Evolutionary conservation across 2,888 invertebrate species (phyloP), one percentile per base, ranked within the genome.

Genomic region (Calameuta pallipes): DNA sequence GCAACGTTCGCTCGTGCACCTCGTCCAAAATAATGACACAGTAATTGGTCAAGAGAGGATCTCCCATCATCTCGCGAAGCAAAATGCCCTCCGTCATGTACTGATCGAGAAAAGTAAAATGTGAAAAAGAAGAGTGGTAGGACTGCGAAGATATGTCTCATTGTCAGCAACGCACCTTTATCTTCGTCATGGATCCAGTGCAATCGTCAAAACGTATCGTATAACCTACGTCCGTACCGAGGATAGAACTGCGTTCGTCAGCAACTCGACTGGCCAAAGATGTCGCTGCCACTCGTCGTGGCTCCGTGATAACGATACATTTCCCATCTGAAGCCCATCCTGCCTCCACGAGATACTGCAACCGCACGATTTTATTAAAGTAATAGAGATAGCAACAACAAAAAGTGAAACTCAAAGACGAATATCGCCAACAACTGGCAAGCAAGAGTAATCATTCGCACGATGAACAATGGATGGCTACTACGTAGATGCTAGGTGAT

Each of bases 11-110:
- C 91, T 99, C 99, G 89, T 99, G 99, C 0, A 98, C 98, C 93
- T 99, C 98, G 89, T 99, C 98, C 68, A 99, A 92, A 87, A 99
- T 95, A 4, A 99, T 94, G 1, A 96, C 96, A 73, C 95, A 94
- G 90, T 99, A 99, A 85, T 95, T 95, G 85, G 96, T 95, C 3
- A 99, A 93, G 12, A 99, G 92, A 0, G 99, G 99, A 89, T 99
- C 99, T 0, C 95, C 94, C 94, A 99, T 97, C 94, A 99, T 97
- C 93, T 99, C 99, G 33, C 98, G 93, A 2, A 99, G 93, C 36
- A 99, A 91, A 79, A 99, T 96, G 0, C 99, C 99, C 92, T 99
- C 99, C 0, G 99, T 99, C 95, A 99, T 95, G 87, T 96, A 99
- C 96, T 98, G 92, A 15, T 41, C 41, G 15, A 15, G 15, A 15